Percentiles rank a stretch among this genome's conserved stretches.
phyloP scores from a whole-genome alignment of 2,113 vertebrate species.

The Perca schrenkii region DNA sequence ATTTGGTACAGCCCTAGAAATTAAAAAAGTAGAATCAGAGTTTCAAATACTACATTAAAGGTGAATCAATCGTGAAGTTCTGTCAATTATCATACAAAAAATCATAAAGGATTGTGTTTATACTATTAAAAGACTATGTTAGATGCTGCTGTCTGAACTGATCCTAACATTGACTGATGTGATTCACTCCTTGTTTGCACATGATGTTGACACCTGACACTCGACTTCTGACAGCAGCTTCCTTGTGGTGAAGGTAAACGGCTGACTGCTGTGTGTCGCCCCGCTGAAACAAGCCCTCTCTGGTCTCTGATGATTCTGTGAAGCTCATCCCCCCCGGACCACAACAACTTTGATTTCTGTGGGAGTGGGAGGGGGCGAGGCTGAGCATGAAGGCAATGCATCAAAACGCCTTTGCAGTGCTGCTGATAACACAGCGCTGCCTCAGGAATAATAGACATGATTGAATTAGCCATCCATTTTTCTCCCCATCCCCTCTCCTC shows the following conservation, averaged over 20 bases:
- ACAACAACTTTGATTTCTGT: conserved; percentile 72
- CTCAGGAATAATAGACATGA: conserved; percentile 81
- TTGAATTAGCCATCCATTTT: conserved; percentile 82
- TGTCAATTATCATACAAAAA: neutral
- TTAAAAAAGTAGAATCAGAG: no score
- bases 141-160: neutral
- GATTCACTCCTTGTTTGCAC: conserved; percentile 31
- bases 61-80: no score
- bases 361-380: conserved; percentile 40
- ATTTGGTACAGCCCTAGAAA: no score
- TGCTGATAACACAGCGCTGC: conserved; percentile 77
- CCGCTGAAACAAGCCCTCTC: conserved; percentile 36
- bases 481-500: conserved; percentile 42
- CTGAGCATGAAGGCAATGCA: conserved; percentile 78
- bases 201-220: conserved; percentile 43
- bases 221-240: conserved; percentile 26
- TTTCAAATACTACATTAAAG: no score
- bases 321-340: conserved; percentile 31
- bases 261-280: conserved; percentile 5
- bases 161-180: conserved; percentile 3
- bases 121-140: neutral
- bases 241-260: conserved; percentile 18
- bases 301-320: conserved; percentile 44
- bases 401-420: conserved; percentile 78
- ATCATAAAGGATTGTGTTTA: neutral